These are phyloP conservation scores for Labrus mixtus DNA, from an alignment of 2,113 vertebrate genomes.

Conservation along the genomic window DNA sequence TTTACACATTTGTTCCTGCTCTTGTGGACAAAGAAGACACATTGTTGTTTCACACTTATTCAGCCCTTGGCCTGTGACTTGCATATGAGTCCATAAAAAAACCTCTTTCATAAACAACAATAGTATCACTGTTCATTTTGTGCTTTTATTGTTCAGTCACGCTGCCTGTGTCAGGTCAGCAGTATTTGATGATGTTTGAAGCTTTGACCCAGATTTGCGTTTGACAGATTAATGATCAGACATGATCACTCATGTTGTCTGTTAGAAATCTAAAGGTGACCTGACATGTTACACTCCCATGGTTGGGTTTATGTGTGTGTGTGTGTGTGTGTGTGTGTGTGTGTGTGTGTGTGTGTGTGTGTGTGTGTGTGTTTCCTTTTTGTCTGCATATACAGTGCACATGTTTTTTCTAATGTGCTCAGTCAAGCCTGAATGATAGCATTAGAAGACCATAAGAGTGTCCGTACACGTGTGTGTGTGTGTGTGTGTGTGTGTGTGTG, in stretches of 20 bases:
- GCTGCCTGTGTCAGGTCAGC: not conserved
- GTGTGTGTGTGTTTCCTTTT: not conserved
- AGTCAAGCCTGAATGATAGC: constrained; percentile 44
- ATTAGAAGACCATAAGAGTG: constrained; percentile 12
- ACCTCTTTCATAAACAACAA: constrained; percentile 5
- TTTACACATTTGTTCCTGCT: not conserved
- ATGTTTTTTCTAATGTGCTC: constrained; percentile 32
- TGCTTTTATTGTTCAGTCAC: constrained; percentile 9
- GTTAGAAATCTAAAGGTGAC: constrained; percentile 46
- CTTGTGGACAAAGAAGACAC: not conserved
- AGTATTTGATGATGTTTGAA: constrained; percentile 22
- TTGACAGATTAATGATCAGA: constrained; percentile 53
- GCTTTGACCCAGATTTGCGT: constrained; percentile 58
- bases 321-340: too few species aligned
- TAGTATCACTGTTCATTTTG: not conserved
- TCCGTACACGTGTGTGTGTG: constrained; percentile 3
- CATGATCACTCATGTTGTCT: constrained; percentile 34
- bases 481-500: constrained; percentile 17
- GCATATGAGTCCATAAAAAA: not conserved
- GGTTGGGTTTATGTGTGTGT: constrained; percentile 20
- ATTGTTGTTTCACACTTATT: not conserved
- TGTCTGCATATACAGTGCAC: not conserved
- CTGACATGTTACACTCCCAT: constrained; percentile 67
- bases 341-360: too few species aligned
- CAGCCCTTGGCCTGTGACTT: not conserved